phyloP scores from a whole-genome alignment of 2,797 vertebrate species.

The Cichlasoma orientale region DNA sequence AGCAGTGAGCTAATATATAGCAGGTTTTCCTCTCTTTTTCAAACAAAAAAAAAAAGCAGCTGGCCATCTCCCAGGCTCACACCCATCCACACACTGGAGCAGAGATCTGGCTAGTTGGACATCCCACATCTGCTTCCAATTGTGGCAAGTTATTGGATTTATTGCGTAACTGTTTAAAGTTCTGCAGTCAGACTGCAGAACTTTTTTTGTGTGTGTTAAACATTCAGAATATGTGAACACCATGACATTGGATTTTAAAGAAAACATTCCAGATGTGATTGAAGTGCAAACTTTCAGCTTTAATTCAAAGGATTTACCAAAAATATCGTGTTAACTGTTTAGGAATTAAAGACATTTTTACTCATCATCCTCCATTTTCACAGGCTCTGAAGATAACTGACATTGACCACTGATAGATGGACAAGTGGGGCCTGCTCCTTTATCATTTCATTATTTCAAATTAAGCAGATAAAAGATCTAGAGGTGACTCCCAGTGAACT shows the following conservation, averaged over 20 bases:
- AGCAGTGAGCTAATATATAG: slow-evolving; percentile 15
- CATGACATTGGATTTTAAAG: neutral
- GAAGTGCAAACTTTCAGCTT: neutral
- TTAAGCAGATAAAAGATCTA: too few relatives aligned
- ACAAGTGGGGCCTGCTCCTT: too few relatives aligned
- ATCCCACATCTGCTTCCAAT: slow-evolving; percentile 69
- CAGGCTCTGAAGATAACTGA: too few relatives aligned
- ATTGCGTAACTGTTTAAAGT: slow-evolving; percentile 47
- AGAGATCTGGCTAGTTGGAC: slow-evolving; percentile 20
- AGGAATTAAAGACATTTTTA: too few relatives aligned
- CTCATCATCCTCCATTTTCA: too few relatives aligned
- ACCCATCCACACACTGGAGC: slow-evolving; percentile 19
- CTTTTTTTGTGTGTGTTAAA: neutral
- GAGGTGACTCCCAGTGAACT: too few relatives aligned
- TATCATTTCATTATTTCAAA: too few relatives aligned
- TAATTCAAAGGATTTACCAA: too few relatives aligned
- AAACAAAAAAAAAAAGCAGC: slow-evolving; percentile 8
- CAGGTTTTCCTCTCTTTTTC: neutral
- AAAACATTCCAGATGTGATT: neutral
- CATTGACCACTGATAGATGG: too few relatives aligned
- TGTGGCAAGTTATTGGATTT: slow-evolving; percentile 41
- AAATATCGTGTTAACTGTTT: too few relatives aligned
- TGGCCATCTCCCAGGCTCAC: slow-evolving; percentile 1
- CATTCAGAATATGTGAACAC: neutral
- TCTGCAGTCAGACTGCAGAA: neutral